Conservation (phyloP, 2,797 vertebrate species). For the Eleutherodactylus coqui region DNA sequence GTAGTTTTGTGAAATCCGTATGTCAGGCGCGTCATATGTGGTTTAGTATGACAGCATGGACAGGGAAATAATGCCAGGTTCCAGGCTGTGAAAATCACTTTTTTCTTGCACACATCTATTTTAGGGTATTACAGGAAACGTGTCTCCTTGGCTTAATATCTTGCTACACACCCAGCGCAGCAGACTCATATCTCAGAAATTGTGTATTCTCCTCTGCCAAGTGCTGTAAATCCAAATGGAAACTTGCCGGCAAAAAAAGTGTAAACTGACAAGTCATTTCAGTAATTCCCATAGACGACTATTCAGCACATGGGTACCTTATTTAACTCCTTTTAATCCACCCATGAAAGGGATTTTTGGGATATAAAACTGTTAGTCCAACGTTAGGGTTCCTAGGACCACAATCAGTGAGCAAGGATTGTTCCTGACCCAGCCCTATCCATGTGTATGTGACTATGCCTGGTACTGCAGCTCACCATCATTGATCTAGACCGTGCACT, state of each 20-base stretch:
- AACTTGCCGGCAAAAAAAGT: background rate
- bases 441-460: too few species aligned
- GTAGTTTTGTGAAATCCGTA: background rate
- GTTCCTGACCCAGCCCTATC: background rate
- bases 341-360: background rate
- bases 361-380: background rate
- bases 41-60: background rate
- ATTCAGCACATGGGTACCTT: background rate
- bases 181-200: constrained; percentile 9
- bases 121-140: constrained; percentile 14
- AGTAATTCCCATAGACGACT: background rate
- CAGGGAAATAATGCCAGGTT: background rate
- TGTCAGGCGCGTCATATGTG: background rate
- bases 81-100: background rate
- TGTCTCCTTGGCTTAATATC: constrained; percentile 14
- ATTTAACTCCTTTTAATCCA: background rate
- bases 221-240: background rate
- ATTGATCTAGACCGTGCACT: too few species aligned
- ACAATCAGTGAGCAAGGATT: background rate
- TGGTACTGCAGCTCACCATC: too few species aligned
- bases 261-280: background rate
- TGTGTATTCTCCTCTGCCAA: background rate
- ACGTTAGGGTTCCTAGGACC: background rate
- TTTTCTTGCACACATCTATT: background rate
- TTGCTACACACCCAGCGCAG: background rate